Evolutionary conservation across 2,888 invertebrate species (phyloP), one percentile per base, ranked within the genome.

Genomic region (Scaptomyza parva): DNA sequence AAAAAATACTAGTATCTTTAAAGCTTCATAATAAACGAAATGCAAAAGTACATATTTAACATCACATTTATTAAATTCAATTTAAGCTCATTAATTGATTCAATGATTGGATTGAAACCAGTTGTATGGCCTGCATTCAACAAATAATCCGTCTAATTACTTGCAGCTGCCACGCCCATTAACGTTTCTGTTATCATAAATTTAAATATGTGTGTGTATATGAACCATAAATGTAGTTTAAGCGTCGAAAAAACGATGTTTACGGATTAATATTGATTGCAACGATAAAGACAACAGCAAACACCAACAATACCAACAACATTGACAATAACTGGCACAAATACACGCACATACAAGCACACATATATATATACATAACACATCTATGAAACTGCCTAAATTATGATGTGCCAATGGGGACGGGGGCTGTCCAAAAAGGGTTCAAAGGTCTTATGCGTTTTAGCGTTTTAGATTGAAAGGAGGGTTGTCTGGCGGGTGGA

Each of bases 151-250:
- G n/a, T n/a, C n/a, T 66, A 47, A 51, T 59, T 52, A 47, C 33
- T 33, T 26, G 14, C 20, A 55, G 12, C 17, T 24, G 48, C 7
- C 45, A 51, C 44, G 58, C 58, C 35, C 43, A 9, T 18, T n/a
- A 5, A 26, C 2, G 11, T 12, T 26, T 24, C n/a, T 18, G 35
- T 37, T 44, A 18, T 33, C 33, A 65, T 58, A 45, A 70, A 51
- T 50, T 51, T 24, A 22, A 43, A 28, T 50, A n/a, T n/a, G n/a
- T n/a, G n/a, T n/a, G n/a, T n/a, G n/a, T n/a, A 12, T 12, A 60
- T 48, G 35, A 11, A 17, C 28, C 66, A 66, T 59, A 64, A 64
- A 74, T 68, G 61, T 68, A 60, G 71, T 78, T 70, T 64, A 17
- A 47, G 37, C 39, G 24, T 11, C 9, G 20, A 71, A 50, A 30